Conservation (phyloP, 1,140 invertebrate species). For the Notospermus geniculatus region DNA sequence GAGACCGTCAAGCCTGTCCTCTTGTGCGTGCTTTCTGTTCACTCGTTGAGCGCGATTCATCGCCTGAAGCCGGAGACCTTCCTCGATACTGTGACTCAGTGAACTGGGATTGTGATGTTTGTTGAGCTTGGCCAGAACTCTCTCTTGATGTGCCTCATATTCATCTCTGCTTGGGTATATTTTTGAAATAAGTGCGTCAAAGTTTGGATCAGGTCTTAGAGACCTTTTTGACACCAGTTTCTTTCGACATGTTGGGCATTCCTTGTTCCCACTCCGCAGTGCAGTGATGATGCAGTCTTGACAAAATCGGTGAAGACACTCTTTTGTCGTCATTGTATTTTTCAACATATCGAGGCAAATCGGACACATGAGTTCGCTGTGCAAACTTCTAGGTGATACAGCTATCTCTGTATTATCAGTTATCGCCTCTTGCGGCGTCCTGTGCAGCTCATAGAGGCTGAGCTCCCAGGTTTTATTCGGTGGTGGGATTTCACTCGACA, state of each 20-base stretch:
- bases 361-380: slow-evolving; percentile 98
- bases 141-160: slow-evolving; percentile 94
- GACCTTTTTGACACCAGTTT: slow-evolving; percentile 97
- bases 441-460: slow-evolving; percentile 90
- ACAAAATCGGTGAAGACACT: slow-evolving; percentile 98
- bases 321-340: slow-evolving; percentile 99
- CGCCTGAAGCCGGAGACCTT: slow-evolving; percentile 90
- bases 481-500: slow-evolving; percentile 53
- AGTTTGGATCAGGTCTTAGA: slow-evolving; percentile 94
- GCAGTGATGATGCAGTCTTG: slow-evolving; percentile 98
- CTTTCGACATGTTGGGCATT: slow-evolving; percentile 98
- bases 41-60: slow-evolving; percentile 69
- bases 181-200: slow-evolving; percentile 95
- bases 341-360: slow-evolving; percentile 99
- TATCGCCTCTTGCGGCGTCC: slow-evolving; percentile 91
- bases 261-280: slow-evolving; percentile 95
- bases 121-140: slow-evolving; percentile 89
- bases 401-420: slow-evolving; percentile 95
- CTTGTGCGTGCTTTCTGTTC: slow-evolving; percentile 39
- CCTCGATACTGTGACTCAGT: slow-evolving; percentile 89
- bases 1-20: slow-evolving; percentile 27
- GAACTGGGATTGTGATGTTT: slow-evolving; percentile 81
- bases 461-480: slow-evolving; percentile 95
- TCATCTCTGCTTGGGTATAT: slow-evolving; percentile 97
- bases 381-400: slow-evolving; percentile 90